Percentiles rank a stretch among this genome's conserved stretches.
Conservation (phyloP, 2,888 invertebrate species). For the Cheilosia soror region DNA sequence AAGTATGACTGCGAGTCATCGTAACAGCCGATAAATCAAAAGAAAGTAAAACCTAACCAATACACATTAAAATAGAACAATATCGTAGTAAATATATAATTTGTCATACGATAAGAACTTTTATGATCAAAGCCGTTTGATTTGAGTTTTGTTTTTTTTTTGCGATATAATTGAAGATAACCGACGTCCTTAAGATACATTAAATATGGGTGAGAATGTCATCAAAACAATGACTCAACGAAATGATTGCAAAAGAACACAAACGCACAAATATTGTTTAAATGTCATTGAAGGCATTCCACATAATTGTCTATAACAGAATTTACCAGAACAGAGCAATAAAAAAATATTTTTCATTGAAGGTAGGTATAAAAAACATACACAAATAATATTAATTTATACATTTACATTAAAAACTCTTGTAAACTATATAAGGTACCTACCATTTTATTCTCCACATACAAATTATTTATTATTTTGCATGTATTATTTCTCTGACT, state of each 20-base stretch:
- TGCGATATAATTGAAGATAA: background rate
- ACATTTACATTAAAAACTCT: too few species aligned
- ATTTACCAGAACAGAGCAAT: too few species aligned
- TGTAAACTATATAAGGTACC: too few species aligned
- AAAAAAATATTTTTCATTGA: too few species aligned
- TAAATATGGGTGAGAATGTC: background rate
- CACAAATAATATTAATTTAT: too few species aligned
- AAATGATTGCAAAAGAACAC: background rate
- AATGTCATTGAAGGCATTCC: too few species aligned
- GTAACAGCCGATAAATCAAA: background rate
- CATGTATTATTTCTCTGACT: too few species aligned
- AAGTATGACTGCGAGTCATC: background rate
- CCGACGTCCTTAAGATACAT: background rate
- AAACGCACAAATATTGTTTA: too few species aligned
- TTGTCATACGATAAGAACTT: background rate
- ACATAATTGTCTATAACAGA: too few species aligned
- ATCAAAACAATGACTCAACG: background rate
- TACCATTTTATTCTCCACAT: too few species aligned
- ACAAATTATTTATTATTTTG: too few species aligned
- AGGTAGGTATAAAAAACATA: too few species aligned
- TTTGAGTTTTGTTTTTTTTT: background rate
- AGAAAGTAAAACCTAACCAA: background rate
- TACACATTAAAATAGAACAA: background rate
- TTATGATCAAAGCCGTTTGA: background rate
- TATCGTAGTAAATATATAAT: background rate